Percentiles rank a stretch among this genome's conserved stretches.
phyloP scores from a whole-genome alignment of 2,888 invertebrate species.

The Opisthograptis luteolata region DNA sequence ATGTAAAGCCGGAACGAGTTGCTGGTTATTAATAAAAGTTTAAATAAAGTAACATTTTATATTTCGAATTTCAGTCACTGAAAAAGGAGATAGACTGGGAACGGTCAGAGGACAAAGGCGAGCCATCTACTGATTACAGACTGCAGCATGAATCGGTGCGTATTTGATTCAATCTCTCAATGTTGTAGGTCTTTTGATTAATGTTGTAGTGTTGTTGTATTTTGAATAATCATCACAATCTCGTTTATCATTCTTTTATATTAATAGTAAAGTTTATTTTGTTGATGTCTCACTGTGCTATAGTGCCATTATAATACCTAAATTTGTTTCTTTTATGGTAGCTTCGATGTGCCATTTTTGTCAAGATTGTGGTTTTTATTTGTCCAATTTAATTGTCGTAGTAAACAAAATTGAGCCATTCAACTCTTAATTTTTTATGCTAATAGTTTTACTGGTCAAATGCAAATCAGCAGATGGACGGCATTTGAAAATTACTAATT shows the following conservation, averaged over 20 bases:
- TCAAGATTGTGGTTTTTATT: slow-evolving; percentile 16
- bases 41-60: too few species aligned
- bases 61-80: slow-evolving; percentile 87
- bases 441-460: too few species aligned
- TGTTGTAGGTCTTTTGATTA: slow-evolving; percentile 34
- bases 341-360: neutral
- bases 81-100: slow-evolving; percentile 95
- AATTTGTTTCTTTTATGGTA: neutral
- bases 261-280: neutral
- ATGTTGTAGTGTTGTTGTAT: slow-evolving; percentile 40
- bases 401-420: slow-evolving; percentile 11
- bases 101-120: slow-evolving; percentile 91
- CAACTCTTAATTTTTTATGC: too few species aligned
- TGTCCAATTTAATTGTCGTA: slow-evolving; percentile 11
- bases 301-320: neutral
- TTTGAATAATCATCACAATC: slow-evolving; percentile 42
- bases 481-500: too few species aligned
- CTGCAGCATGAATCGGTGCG: slow-evolving; percentile 94
- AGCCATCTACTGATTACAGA: slow-evolving; percentile 91
- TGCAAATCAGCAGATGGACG: too few species aligned
- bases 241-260: neutral
- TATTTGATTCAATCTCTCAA: slow-evolving; percentile 45
- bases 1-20: too few species aligned
- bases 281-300: neutral
- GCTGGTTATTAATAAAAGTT: too few species aligned